phyloP scores from a whole-genome alignment of 2,797 vertebrate genomes.

The Intellagama lesueurii region DNA sequence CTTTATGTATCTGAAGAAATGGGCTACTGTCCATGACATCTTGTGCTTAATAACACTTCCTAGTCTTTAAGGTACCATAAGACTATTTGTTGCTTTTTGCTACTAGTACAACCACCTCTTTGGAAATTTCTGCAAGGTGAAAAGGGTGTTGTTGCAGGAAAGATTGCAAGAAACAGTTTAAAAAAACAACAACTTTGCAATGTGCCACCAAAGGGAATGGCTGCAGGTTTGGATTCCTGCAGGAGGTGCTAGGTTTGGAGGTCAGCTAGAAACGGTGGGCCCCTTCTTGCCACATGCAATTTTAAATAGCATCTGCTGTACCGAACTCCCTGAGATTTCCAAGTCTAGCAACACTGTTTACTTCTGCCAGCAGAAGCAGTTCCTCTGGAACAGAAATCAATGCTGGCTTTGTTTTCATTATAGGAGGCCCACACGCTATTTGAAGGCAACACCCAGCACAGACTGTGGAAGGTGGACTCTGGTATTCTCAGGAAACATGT shows the following conservation, averaged over 20 bases:
- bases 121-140: background rate
- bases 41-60: too few relatives aligned
- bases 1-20: background rate
- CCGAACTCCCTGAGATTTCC: background rate
- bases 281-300: background rate
- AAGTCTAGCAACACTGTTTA: background rate
- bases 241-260: background rate
- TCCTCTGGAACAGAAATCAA: background rate
- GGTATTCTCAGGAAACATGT: background rate
- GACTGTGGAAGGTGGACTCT: background rate
- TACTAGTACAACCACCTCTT: too few relatives aligned
- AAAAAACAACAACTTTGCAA: background rate
- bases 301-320: background rate
- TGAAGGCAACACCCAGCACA: background rate
- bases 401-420: rapidly evolving
- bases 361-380: background rate
- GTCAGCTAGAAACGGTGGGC: too few relatives aligned
- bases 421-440: background rate
- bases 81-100: too few relatives aligned
- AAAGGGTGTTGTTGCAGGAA: background rate
- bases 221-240: background rate
- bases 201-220: background rate
- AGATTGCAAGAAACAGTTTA: background rate
- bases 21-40: background rate
- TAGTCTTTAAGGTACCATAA: too few relatives aligned